Base-by-base conservation (phyloP, 2,797 vertebrate species). In the Pipistrellus pygmaeus region DNA sequence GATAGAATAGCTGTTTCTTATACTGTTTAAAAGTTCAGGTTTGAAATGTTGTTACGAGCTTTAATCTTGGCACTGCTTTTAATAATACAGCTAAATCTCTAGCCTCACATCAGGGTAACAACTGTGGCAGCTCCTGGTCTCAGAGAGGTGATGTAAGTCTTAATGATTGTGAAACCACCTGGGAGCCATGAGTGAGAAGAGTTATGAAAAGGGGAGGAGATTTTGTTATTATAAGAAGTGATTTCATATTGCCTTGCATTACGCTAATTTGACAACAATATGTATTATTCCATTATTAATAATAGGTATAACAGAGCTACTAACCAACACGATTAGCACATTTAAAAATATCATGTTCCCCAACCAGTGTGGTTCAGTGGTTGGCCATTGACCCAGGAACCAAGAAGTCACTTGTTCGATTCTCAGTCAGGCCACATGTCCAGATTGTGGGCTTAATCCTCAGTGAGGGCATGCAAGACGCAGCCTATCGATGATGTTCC, bases 141-240 rank as follows among this genome's bases (percentile, higher is more conserved):
- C 81, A 71, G 20, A 84, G 76, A 71, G 23, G 32, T 81, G 44
- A 77, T 85, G 6, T 23, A 75, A 88, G 25, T 73, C 53, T 91
- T 90, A 94, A 80, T 57, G 76, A 93, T 92, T 76, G 18, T 66
- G 89, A 93, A 94, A 48, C 66, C 41, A 35, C 68, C 12, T 83
- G 86, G 41, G 60, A 93, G n/a, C 21, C 48, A 38, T 86, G 57
- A 80, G 14, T 57, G 80, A 93, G 72, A 96, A 88, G 77, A 96
- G 78, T 92, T 90, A 85, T 88, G 46, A 68, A 95, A 75, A 91
- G 30, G 0, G 15, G n/a, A 76, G 62, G 17, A 3, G 7, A 46
- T 85, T 11, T 46, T 93, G 44, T 95, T 93, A 66, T n/a, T 69
- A 1, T 62, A 90, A 87, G 82, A 92, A 53, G 82, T 71, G 35